Evolutionary conservation across 2,888 invertebrate genomes (phyloP).

Genomic region (Laothoe populi): DNA sequence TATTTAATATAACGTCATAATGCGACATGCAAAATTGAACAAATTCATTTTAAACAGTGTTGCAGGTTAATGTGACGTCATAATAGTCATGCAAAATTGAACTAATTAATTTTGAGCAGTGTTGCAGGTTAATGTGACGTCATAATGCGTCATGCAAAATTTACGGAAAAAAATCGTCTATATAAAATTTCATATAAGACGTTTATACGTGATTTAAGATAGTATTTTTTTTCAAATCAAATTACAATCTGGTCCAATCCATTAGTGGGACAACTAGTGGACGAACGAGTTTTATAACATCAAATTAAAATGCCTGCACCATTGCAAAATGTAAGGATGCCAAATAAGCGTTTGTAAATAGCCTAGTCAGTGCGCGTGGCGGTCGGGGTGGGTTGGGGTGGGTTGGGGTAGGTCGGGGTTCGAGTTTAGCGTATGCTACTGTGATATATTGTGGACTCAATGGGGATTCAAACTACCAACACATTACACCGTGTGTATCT

Average conservation of each 20-base stretch:
- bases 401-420: slow-evolving; percentile 36
- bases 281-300: too few species aligned
- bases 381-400: slow-evolving; percentile 43
- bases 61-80: too few species aligned
- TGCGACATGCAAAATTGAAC: too few species aligned
- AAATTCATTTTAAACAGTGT: neutral
- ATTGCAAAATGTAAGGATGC: neutral
- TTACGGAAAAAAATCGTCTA: neutral
- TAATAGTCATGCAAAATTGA: too few species aligned
- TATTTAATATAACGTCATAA: neutral
- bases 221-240: too few species aligned
- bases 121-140: neutral
- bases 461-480: slow-evolving; percentile 13
- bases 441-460: slow-evolving; percentile 59
- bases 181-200: too few species aligned
- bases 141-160: neutral
- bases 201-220: too few species aligned
- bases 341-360: slow-evolving; percentile 38
- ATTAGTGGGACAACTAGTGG: too few species aligned
- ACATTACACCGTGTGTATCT: slow-evolving; percentile 2
- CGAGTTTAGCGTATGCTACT: slow-evolving; percentile 55
- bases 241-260: too few species aligned
- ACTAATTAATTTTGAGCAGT: neutral
- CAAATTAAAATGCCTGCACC: neutral
- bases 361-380: slow-evolving; percentile 72